Conservation (phyloP, 2,113 vertebrate genomes). For the Furnarius figulus region DNA sequence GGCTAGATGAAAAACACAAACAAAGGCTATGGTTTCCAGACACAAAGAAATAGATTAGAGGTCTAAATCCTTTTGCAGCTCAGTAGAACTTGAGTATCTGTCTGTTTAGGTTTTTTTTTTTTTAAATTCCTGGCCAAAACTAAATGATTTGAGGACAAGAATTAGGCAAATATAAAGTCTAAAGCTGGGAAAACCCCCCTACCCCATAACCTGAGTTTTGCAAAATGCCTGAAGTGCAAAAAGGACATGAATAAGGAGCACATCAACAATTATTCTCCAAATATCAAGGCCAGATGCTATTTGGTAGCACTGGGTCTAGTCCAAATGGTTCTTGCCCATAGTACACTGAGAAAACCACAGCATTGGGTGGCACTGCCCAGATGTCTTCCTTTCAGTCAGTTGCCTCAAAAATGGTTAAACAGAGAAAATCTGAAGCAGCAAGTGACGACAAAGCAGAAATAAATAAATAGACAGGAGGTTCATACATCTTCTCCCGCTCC, state of each 20-base stretch:
- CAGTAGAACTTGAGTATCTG: background rate
- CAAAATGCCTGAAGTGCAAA: background rate
- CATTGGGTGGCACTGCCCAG: background rate
- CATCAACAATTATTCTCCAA: background rate
- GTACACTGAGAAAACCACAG: background rate
- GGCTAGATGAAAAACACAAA: conserved; percentile 1
- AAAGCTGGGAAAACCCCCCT: background rate
- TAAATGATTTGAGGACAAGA: background rate
- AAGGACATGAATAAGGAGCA: background rate
- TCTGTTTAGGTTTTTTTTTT: background rate
- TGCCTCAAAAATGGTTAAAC: background rate
- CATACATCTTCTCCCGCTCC: background rate
- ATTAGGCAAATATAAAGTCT: background rate
- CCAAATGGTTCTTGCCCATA: background rate
- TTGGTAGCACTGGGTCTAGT: background rate
- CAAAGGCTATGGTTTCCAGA: background rate
- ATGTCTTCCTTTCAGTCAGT: background rate
- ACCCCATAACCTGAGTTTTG: background rate
- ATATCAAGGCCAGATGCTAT: background rate
- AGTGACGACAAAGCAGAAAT: background rate
- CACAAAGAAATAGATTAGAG: conserved; percentile 6
- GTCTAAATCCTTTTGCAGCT: background rate
- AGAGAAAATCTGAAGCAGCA: background rate
- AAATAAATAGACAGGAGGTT: background rate
- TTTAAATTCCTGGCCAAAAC: background rate